Evolutionary conservation across 2,888 invertebrate species (phyloP).

Genomic region (Panzeria rudis): DNA sequence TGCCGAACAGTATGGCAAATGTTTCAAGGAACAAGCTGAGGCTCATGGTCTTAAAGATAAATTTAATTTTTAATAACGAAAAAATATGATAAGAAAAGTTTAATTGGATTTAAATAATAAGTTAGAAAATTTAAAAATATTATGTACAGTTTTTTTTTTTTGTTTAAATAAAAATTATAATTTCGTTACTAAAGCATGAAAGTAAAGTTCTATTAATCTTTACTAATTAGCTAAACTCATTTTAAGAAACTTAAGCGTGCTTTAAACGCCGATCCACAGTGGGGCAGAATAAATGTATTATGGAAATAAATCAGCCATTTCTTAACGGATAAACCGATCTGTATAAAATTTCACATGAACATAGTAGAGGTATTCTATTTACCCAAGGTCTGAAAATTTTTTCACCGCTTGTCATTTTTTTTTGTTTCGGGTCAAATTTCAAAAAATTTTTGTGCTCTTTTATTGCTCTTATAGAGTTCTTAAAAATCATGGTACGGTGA

Average conservation of each 20-base stretch:
- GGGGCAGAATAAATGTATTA: too few relatives aligned
- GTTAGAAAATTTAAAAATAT: neutral
- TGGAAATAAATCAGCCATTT: too few relatives aligned
- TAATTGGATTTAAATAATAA: neutral
- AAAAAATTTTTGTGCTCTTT: too few relatives aligned
- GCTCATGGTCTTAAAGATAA: constrained; percentile 74
- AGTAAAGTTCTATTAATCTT: neutral
- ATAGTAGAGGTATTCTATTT: too few relatives aligned
- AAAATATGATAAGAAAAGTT: neutral
- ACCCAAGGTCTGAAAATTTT: too few relatives aligned
- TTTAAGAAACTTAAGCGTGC: neutral
- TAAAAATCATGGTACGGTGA: too few relatives aligned
- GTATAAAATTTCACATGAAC: too few relatives aligned
- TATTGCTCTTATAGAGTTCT: too few relatives aligned
- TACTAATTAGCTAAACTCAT: neutral
- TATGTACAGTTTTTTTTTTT: neutral
- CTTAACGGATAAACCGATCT: too few relatives aligned
- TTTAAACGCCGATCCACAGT: too few relatives aligned
- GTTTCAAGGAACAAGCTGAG: constrained; percentile 75
- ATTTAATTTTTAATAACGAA: constrained; percentile 22
- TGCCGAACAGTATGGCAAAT: constrained; percentile 77
- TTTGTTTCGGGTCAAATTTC: too few relatives aligned
- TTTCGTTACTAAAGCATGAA: neutral
- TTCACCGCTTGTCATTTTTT: too few relatives aligned
- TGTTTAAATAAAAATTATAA: neutral